phyloP scores from a whole-genome alignment of 2,797 vertebrate genomes.

The Diplodus puntazzo region DNA sequence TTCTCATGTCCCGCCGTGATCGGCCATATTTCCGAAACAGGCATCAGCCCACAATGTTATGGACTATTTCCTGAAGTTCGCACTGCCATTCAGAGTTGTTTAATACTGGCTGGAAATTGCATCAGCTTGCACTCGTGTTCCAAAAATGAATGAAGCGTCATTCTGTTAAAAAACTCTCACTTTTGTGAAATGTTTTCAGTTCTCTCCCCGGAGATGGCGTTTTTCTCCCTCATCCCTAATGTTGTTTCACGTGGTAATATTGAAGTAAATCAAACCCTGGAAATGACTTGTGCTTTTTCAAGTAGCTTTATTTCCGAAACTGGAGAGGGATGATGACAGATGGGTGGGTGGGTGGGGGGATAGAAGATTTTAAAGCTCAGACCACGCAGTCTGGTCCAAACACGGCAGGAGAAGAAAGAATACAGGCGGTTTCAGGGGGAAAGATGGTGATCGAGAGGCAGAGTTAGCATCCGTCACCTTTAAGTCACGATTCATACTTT shows the following conservation, averaged over 20 bases:
- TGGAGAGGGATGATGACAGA: slow-evolving; percentile 76
- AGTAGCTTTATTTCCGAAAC: slow-evolving; percentile 86
- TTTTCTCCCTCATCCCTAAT: neutral
- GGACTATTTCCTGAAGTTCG: slow-evolving; percentile 53
- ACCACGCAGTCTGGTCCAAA: slow-evolving; percentile 62
- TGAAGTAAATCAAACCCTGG: slow-evolving; percentile 50
- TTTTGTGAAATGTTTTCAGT: slow-evolving; percentile 16
- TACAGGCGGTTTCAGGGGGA: slow-evolving; percentile 48
- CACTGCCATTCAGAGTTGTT: slow-evolving; percentile 39
- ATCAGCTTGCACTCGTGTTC: slow-evolving; percentile 29
- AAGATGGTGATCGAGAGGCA: slow-evolving; percentile 57
- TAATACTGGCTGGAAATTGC: slow-evolving; percentile 46
- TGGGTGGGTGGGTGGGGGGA: slow-evolving; percentile 49
- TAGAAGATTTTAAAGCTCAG: slow-evolving; percentile 64
- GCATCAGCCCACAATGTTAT: slow-evolving; percentile 45
- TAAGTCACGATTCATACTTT: slow-evolving; percentile 59
- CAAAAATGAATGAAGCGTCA: slow-evolving; percentile 23
- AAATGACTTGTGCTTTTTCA: slow-evolving; percentile 70
- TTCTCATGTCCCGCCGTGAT: slow-evolving; percentile 63
- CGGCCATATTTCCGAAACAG: slow-evolving; percentile 51
- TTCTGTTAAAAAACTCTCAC: slow-evolving; percentile 10
- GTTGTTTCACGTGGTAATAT: slow-evolving; percentile 33
- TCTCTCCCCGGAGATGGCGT: neutral
- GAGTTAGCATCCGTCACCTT: slow-evolving; percentile 68
- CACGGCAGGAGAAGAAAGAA: slow-evolving; percentile 59